A percentile compares a stretch with the other conserved stretches of the same genome.
Evolutionary conservation across 2,113 vertebrate genomes (phyloP).

Genomic region (Charadrius vociferus): DNA sequence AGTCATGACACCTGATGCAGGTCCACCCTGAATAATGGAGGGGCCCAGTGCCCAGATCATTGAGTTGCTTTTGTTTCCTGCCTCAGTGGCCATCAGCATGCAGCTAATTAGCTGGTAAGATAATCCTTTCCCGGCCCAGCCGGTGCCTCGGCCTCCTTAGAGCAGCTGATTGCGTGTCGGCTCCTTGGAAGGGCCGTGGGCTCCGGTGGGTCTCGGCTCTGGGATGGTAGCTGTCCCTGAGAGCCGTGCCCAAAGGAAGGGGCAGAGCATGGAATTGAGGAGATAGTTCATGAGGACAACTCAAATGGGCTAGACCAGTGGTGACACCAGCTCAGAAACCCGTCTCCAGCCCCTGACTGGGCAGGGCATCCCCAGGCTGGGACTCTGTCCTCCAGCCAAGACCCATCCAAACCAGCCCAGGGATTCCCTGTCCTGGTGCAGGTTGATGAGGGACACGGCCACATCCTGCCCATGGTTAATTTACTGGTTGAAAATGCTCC

Average conservation of each 20-base stretch:
- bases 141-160: background rate
- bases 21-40: background rate
- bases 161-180: background rate
- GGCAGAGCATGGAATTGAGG: background rate
- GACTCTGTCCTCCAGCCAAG: background rate
- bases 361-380: background rate
- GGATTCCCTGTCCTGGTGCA: rapidly evolving
- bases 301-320: background rate
- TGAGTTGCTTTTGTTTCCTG: background rate
- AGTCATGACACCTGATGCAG: background rate
- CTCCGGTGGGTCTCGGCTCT: rapidly evolving
- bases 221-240: rapidly evolving
- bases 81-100: background rate
- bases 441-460: background rate
- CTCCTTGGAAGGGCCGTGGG: background rate
- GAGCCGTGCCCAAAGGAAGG: background rate
- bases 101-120: background rate
- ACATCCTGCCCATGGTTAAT: rapidly evolving
- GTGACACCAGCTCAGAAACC: background rate
- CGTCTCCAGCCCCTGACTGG: rapidly evolving
- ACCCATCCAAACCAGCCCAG: background rate
- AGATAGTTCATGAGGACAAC: background rate
- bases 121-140: background rate
- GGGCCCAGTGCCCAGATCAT: background rate
- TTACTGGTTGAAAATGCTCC: background rate